Evolutionary conservation across 2,797 vertebrate species (phyloP).

Genomic region (Typhlichthys subterraneus): DNA sequence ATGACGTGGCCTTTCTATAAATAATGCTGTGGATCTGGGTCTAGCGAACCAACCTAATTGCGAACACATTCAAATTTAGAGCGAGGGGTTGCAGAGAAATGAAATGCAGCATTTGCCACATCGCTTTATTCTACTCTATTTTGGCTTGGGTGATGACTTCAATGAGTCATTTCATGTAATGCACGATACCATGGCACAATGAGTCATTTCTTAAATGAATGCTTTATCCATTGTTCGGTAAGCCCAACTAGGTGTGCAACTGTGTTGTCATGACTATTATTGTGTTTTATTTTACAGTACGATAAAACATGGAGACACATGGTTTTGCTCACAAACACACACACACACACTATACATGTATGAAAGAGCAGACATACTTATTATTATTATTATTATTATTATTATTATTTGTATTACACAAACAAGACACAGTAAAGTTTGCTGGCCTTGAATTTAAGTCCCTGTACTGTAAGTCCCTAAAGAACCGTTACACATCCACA

Average conservation of each 20-base stretch:
- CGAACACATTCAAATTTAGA: slow-evolving; percentile 5
- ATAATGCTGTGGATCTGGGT: slow-evolving; percentile 43
- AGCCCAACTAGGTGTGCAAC: slow-evolving; percentile 4
- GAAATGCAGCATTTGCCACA: neutral
- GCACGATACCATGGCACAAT: neutral
- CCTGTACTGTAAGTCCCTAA: slow-evolving; percentile 7
- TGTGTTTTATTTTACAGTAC: neutral
- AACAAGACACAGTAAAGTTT: neutral
- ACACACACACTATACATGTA: slow-evolving; percentile 19
- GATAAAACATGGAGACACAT: slow-evolving; percentile 47
- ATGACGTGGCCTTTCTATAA: slow-evolving; percentile 45
- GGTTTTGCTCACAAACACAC: slow-evolving; percentile 44
- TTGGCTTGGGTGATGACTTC: neutral
- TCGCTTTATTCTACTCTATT: too few species aligned
- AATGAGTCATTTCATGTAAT: neutral
- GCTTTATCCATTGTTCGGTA: neutral
- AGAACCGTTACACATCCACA: slow-evolving; percentile 21
- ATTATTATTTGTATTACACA: neutral
- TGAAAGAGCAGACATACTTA: neutral
- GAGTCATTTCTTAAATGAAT: slow-evolving; percentile 4
- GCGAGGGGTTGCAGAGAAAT: slow-evolving; percentile 2
- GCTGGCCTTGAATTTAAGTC: slow-evolving; percentile 15
- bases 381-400: too few species aligned
- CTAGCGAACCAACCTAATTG: slow-evolving; percentile 17
- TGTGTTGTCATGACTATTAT: slow-evolving; percentile 37